A percentile compares a stretch with the other conserved stretches of the same genome.
These are phyloP conservation scores for Cladorhizidae sp. DNA, from an alignment of 37 sponge, comb jelly and placozoan genomes.

Conservation along the genomic window DNA sequence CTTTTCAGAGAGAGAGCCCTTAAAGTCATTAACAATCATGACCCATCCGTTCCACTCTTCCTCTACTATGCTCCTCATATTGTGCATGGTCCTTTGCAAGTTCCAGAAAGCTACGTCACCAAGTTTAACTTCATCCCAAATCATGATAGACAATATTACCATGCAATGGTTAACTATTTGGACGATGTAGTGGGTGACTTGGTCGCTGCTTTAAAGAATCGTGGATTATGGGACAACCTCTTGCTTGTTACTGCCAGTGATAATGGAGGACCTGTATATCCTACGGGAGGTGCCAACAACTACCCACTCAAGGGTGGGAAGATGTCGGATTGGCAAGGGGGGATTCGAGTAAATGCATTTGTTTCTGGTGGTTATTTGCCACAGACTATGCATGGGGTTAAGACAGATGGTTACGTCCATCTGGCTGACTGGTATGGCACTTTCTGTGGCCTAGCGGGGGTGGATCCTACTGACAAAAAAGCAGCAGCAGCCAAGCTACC, in stretches of 20 bases:
- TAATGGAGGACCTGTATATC: conserved; percentile 58
- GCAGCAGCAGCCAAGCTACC: no score
- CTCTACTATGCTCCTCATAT: conserved; percentile 54
- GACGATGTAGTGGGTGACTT: conserved; percentile 24
- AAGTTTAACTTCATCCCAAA: conserved; percentile 41
- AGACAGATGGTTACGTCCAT: no score
- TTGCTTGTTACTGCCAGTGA: conserved; percentile 45
- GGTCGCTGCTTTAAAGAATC: conserved; percentile 18
- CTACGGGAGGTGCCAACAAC: conserved; percentile 51
- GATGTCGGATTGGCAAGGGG: no score
- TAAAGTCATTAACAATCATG: conserved; percentile 41
- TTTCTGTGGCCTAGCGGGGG: no score
- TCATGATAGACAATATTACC: conserved; percentile 22
- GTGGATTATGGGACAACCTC: conserved; percentile 67
- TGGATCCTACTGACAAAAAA: no score
- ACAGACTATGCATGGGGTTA: no score
- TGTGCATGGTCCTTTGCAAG: conserved; percentile 39
- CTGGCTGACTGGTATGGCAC: no score
- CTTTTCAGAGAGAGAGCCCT: conserved; percentile 16
- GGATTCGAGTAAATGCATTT: no score
- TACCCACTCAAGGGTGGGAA: no score
- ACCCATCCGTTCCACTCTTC: conserved; percentile 49
- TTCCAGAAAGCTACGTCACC: conserved; percentile 38
- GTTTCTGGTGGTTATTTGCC: no score
- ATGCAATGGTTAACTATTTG: conserved; percentile 43